phyloP scores from a whole-genome alignment of 2,888 invertebrate species.

The Balanococcus diminutus region DNA sequence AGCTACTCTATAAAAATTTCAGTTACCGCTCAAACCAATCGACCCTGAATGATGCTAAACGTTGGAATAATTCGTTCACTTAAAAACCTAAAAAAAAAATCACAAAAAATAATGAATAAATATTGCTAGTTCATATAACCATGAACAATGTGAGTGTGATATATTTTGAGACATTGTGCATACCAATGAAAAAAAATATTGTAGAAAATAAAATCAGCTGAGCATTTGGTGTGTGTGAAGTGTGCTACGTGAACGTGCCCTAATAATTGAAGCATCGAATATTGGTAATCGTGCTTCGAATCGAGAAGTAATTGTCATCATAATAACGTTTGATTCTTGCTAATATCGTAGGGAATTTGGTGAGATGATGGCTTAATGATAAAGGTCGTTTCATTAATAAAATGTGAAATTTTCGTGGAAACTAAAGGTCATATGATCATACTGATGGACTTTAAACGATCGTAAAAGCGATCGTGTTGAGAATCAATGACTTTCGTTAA shows the following conservation, averaged over 20 bases:
- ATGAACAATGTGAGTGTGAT: neutral
- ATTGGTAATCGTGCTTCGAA: constrained; percentile 1
- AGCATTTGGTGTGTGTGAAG: neutral
- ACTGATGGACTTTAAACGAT: neutral
- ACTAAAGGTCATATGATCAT: neutral
- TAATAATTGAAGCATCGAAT: constrained; percentile 26
- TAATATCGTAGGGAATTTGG: neutral
- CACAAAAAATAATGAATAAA: neutral
- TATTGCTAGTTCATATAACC: neutral
- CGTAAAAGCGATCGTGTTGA: neutral
- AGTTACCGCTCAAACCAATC: constrained; percentile 18
- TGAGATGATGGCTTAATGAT: neutral
- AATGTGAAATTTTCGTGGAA: neutral
- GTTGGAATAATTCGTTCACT: neutral
- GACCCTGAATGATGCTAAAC: neutral
- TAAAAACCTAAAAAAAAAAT: constrained; percentile 23
- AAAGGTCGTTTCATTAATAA: neutral
- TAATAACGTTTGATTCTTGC: constrained; percentile 22
- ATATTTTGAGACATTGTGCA: constrained; percentile 34
- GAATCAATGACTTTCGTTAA: neutral
- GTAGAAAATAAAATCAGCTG: neutral
- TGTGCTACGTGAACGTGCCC: constrained; percentile 27
- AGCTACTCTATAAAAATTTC: neutral
- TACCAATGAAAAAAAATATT: neutral
- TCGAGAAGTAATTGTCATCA: constrained; percentile 6